These are phyloP conservation scores for Helicoverpa assulta DNA, from an alignment of 2,888 invertebrate species.

Conservation along the genomic window DNA sequence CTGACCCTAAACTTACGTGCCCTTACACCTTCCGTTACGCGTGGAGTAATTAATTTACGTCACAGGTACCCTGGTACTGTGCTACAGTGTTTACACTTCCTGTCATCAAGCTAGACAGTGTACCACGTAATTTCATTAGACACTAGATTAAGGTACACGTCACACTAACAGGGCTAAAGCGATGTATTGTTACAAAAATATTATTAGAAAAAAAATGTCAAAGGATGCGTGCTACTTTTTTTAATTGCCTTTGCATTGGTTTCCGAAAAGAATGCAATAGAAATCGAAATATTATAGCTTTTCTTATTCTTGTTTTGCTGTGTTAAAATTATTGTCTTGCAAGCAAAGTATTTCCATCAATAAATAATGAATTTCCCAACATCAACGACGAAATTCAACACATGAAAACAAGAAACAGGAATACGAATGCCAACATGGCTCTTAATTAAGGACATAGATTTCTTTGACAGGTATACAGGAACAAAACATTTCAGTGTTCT, in stretches of 20 bases:
- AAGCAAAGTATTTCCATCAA: too few species aligned
- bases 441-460: too few species aligned
- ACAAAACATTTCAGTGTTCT: background rate
- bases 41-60: constrained; percentile 58
- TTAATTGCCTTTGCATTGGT: too few species aligned
- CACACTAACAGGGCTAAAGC: background rate
- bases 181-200: background rate
- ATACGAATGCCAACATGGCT: too few species aligned
- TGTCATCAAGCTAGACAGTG: constrained; percentile 46
- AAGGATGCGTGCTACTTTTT: background rate
- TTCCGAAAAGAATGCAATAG: background rate
- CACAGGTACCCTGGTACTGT: constrained; percentile 31
- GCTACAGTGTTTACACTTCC: constrained; percentile 51
- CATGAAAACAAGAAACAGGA: too few species aligned
- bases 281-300: background rate
- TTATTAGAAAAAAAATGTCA: background rate
- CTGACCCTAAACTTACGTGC: constrained; percentile 18
- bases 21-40: constrained; percentile 38
- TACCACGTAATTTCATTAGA: constrained; percentile 57
- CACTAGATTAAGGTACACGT: constrained; percentile 28
- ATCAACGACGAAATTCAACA: too few species aligned
- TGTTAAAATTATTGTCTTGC: too few species aligned
- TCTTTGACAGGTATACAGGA: background rate
- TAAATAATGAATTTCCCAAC: too few species aligned
- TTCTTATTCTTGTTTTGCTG: too few species aligned